phyloP scores from a whole-genome alignment of 2,113 vertebrate species.

The Daubentonia madagascariensis region DNA sequence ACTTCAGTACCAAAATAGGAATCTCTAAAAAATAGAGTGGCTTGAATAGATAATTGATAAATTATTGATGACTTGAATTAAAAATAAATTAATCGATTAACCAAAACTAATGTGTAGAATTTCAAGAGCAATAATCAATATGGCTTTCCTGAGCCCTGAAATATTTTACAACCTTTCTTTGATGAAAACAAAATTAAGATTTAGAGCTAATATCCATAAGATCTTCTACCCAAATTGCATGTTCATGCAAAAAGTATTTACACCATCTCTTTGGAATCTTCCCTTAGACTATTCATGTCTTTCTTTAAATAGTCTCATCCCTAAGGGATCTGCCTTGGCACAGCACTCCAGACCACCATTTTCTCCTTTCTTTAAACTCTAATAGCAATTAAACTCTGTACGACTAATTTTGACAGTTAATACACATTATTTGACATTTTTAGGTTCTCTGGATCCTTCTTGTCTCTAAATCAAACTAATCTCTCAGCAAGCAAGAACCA shows the following conservation, averaged over 20 bases:
- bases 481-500: not conserved
- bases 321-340: not conserved
- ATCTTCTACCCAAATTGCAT: not conserved
- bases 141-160: not conserved
- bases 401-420: not conserved
- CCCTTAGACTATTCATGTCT: not conserved
- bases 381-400: not conserved
- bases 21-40: not conserved
- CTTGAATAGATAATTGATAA: not conserved
- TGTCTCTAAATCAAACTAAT: not conserved
- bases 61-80: not conserved
- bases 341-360: not conserved
- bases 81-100: constrained; percentile 10
- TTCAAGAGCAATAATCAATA: not conserved
- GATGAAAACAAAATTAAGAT: not conserved
- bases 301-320: not conserved
- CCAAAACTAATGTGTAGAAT: not conserved
- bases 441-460: not conserved
- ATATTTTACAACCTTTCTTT: not conserved
- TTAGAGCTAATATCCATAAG: not conserved
- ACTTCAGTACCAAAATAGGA: not conserved
- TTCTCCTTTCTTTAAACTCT: not conserved
- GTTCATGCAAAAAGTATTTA: not conserved
- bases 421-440: not conserved
- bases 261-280: not conserved